Evolutionary conservation across 2,888 invertebrate genomes (phyloP), one percentile per base, ranked within the genome.

Genomic region (Pegoplata infirma): DNA sequence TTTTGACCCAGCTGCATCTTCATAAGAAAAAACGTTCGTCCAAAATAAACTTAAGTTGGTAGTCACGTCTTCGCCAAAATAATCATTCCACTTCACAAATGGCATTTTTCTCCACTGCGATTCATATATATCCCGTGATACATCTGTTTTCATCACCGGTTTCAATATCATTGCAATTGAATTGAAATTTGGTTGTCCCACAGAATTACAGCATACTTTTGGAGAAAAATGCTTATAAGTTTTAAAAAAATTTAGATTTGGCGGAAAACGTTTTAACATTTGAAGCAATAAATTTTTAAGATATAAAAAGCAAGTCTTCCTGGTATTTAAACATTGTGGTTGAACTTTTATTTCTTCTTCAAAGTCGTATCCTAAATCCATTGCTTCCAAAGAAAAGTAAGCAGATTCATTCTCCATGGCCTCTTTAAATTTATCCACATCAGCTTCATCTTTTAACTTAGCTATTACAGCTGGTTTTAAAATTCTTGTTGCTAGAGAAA

Each of bases 261-360:
- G 6, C 14, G 36, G 56, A 56, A 56, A 56, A 17, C 56, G 56
- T 56, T 28, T 53, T 53, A 36, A 36, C 32, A 56, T 56, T 36
- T 36, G 56, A 10, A 17, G 17, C 8, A 32, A 16, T 12, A 56
- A 36, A 36, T 4, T 17, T 32, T 56, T 32, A 10, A 56, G 36
- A 19, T 36, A 32, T 12, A 16, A 36, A 32, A 56, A 56, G 17
- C 56, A 56, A 1, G 16, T 17, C 16, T 36, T 17, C 12, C 14
- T 40, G 14, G 14, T 40, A 14, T 40, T 40, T 12, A 40, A 40
- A 40, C n/a, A 40, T n/a, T 14, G 40, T 14, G 40, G 40, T 14
- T 14, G 12, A 40, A 40, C 14, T n/a, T 36, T 32, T 17, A 36
- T 17, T 36, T 56, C 14, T 36, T 8, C 16, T 32, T 32, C 56